A percentile compares a stretch with the other conserved stretches of the same genome.
phyloP scores from a whole-genome alignment of 2,113 vertebrate genomes.

The Lophius piscatorius region DNA sequence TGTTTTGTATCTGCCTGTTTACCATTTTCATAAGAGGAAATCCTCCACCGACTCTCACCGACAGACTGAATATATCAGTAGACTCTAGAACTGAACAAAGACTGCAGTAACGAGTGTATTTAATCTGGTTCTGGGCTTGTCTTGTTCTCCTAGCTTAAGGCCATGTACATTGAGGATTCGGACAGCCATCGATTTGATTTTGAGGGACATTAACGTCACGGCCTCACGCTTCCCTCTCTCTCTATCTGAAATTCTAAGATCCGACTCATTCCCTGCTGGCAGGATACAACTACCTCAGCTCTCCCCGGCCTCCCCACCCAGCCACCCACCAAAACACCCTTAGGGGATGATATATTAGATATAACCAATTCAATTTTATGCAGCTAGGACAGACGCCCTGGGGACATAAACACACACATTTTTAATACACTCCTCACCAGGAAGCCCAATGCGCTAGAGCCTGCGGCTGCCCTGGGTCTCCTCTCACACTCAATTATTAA shows the following conservation, averaged over 20 bases:
- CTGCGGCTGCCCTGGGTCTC: conserved; percentile 78
- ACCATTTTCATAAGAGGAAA: conserved; percentile 74
- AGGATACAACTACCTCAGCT: conserved; percentile 75
- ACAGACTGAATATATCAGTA: conserved; percentile 72
- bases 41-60: conserved; percentile 67
- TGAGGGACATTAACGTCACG: conserved; percentile 81
- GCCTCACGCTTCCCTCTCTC: conserved; percentile 74
- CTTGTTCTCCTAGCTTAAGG: conserved; percentile 75
- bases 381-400: conserved; percentile 82
- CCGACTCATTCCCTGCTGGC: conserved; percentile 75
- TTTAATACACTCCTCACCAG: conserved; percentile 86
- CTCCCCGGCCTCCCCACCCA: conserved; percentile 45
- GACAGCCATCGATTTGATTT: conserved; percentile 83
- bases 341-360: conserved; percentile 85
- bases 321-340: conserved; percentile 62
- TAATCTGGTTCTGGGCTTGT: conserved; percentile 79
- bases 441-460: conserved; percentile 75
- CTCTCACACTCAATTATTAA: conserved; percentile 86
- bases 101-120: conserved; percentile 76
- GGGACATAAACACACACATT: conserved; percentile 86
- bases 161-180: conserved; percentile 76
- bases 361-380: conserved; percentile 86
- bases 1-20: conserved; percentile 71
- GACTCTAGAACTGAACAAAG: conserved; percentile 80
- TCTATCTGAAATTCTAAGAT: conserved; percentile 71